Evolutionary conservation across 2,113 vertebrate genomes (phyloP), one percentile per base, ranked within the genome.

Genomic region (Glareola pratincola): DNA sequence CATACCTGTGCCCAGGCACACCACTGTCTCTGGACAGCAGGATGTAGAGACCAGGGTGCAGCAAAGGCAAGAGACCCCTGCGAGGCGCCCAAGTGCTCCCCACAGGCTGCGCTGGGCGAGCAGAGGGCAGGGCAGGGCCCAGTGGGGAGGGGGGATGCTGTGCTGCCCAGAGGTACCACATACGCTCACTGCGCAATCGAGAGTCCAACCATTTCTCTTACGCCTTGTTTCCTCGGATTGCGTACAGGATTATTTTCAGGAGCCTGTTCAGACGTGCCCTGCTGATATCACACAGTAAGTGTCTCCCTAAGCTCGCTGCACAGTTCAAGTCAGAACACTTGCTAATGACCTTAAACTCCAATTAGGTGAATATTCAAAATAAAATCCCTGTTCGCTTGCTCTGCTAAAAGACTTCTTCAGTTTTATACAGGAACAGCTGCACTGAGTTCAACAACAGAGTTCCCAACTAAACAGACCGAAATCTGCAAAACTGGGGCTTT

Each of bases 91-190:
- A 30, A 8, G 19, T 2, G 4, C 16, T 14, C 36, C 10, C 36
- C 50, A 4, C n/a, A 23, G 2, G 0, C 11, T 1, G 0, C 7
- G n/a, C 53, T 4, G 19, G 2, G 51, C 1, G 1, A 63, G 41
- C 41, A 17, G 56, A 36, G n/a, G 13, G 57, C 45, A 59, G 16
- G 54, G 20, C 9, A 22, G 5, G n/a, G 10, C 63, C 6, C 0
- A 12, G 3, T 18, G 14, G 41, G n/a, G 41, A 8, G 7, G 2
- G 32, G 1, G 26, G 39, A 4, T 5, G 57, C 68, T 14, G 4
- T 13, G 47, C 5, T 11, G 19, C 37, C 39, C 53, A 57, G 60
- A 37, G 18, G 17, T 6, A 34, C 0, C 54, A 2, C 37, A 21
- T 26, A 62, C 13, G 0, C 59, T 15, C 68, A 34, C 39, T 9